Percentiles rank a stretch among this genome's conserved stretches.
These are phyloP conservation scores for Arrhamphus sclerolepis DNA, from an alignment of 2,797 vertebrate species.

Conservation along the genomic window DNA sequence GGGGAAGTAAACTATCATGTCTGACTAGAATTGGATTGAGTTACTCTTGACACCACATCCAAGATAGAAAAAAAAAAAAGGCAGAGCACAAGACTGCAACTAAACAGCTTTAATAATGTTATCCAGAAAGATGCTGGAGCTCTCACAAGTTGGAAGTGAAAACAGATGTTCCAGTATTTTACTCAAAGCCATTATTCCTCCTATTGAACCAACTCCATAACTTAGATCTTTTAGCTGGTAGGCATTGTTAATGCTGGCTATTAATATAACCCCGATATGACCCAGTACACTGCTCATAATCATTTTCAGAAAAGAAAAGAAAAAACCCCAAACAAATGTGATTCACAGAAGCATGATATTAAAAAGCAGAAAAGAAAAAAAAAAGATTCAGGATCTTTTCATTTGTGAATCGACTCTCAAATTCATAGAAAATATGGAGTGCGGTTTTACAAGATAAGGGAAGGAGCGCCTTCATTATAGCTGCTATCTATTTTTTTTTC, in stretches of 20 bases:
- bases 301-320: no score
- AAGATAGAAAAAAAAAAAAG: constrained; percentile 12
- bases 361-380: background rate
- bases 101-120: constrained; percentile 31
- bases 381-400: no score
- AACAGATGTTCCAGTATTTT: constrained; percentile 48
- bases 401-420: no score
- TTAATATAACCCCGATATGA: constrained; percentile 16
- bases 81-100: constrained; percentile 5
- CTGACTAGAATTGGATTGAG: constrained; percentile 35
- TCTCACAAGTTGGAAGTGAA: constrained; percentile 39
- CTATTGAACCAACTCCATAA: constrained; percentile 21
- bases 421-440: no score
- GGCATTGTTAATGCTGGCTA: background rate
- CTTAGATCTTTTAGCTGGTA: constrained; percentile 6
- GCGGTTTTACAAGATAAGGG: no score
- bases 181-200: constrained; percentile 5
- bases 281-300: constrained; percentile 5
- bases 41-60: constrained; percentile 14
- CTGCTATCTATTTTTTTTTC: no score
- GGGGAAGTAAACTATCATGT: constrained; percentile 34
- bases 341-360: no score
- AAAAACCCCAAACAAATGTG: no score
- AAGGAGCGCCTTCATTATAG: no score
- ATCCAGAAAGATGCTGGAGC: constrained; percentile 31